Evolutionary conservation across 2,113 vertebrate species (phyloP), one percentile per base, ranked within the genome.

Genomic region (Thamnaconus septentrionalis): DNA sequence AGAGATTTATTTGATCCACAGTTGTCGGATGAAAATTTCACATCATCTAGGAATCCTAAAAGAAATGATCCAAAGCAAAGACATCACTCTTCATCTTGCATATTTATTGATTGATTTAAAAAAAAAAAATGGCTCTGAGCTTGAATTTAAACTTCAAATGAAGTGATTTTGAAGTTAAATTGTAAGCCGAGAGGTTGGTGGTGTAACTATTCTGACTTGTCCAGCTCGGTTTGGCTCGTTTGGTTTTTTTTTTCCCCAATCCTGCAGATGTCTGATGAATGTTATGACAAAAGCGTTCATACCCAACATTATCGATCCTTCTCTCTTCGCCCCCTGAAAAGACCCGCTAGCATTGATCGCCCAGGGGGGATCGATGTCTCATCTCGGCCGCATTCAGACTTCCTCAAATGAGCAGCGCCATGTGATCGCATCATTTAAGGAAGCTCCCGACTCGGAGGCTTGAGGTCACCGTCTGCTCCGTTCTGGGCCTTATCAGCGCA

Each of bases 361-460:
- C 63, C 77, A 73, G 80, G 83, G 81, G 78, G 78, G 83, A 87
- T 89, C 85, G 58, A 88, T 87, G 79, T 81, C 79, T 87, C 77
- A 85, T 88, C 82, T 81, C 75, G 61, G 76, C 18, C 70, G 77
- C 76, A 80, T 87, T 89, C 72, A 84, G 81, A 85, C 85, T 79
- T 86, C 77, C 72, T 83, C 61, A 79, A 79, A 83, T 81, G 75
- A 84, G 76, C 70, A 62, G 75, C 49, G 39, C 40, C 80, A 76
- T 81, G 79, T 90, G 86, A 85, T 86, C 71, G 49, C 61, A 54
- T 70, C 53, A 69, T 80, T 81, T 85, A 61, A 80, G 81, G 84
- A 86, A 76, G 73, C 65, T 43, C 69, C 61, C 46, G 51, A 66
- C 54, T 74, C 55, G 69, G 81, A 69, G 59, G 59, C 40, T 68